Base-by-base conservation (phyloP, 2,797 vertebrate species). In the Lepidocolaptes lacrymiger region DNA sequence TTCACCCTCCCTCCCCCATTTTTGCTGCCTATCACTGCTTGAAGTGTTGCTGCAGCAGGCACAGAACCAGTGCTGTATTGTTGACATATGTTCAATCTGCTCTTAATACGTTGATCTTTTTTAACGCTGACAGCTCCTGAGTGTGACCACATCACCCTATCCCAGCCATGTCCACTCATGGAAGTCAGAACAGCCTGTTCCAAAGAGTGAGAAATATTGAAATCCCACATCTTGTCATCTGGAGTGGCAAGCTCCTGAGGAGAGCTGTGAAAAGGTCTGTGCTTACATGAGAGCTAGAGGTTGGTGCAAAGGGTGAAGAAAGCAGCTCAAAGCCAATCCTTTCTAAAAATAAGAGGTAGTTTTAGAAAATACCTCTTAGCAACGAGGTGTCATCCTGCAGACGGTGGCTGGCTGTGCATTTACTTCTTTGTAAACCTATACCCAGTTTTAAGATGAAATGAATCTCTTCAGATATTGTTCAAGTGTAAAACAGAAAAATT, bases 101-200 rank as follows among this genome's bases (percentile, higher is more conserved):
- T 82, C 14, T 20, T 23, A 51, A 36, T 1, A 0, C 2, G 0
- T 19, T 85, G 74, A 41, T 91, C 81, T 54, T 54, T 78, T 61
- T n/a, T 49, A 49, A 36, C 39, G 26, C 4, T 14, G 8, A 7
- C 28, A 88, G 44, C 54, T 80, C 61, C 44, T 1, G 6, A 23
- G 41, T 0, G 1, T 0, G 4, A 74, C 61, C 5, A 0, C 28
- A 49, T 68, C 2, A 0, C 39, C 32, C 48, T 12, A 9, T 12
- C 44, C 54, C 55, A 82, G 75, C 37, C 66, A 17, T 21, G 32
- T n/a, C 78, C 7, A 9, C 59, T 24, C 18, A 14, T 2, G 21
- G 27, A 44, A 72, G 30, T 34, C 26, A 24, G 58, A 93, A 34
- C n/a, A 85, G 43, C 20, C 27, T 39, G 14, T 63, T 89, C 37